phyloP scores from a whole-genome alignment of 1,140 invertebrate genomes.

The Papilio helenus region DNA sequence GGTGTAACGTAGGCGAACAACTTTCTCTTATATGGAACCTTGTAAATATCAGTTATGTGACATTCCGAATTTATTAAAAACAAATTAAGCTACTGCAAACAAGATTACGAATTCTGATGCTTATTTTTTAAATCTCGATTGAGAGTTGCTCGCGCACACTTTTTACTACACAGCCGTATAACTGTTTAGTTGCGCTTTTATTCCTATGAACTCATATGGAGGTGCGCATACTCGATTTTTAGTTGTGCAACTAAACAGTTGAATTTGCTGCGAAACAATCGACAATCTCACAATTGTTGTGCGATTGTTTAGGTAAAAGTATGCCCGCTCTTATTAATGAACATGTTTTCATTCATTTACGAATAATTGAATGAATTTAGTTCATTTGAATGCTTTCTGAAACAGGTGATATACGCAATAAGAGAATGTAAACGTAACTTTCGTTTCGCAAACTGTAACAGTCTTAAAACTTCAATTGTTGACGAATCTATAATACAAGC shows the following conservation, averaged over 20 bases:
- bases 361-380: background rate
- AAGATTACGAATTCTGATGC: background rate
- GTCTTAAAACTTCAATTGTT: background rate
- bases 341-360: background rate
- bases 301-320: no score
- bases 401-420: background rate
- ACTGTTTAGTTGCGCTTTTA: no score
- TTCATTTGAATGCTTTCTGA: background rate
- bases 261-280: no score
- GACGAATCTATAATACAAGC: background rate
- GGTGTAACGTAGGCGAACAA: conserved; percentile 68
- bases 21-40: conserved; percentile 69
- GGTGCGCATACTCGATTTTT: no score
- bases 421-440: background rate
- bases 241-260: no score
- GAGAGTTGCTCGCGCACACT: no score
- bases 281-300: no score
- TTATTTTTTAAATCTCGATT: background rate
- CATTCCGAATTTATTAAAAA: conserved; percentile 40
- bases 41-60: conserved; percentile 48
- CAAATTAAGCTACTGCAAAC: background rate
- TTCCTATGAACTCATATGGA: no score
- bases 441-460: background rate
- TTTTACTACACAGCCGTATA: no score
- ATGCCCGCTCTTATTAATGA: background rate